phyloP scores from a whole-genome alignment of 1,140 invertebrate genomes.

The Ostrea edulis region DNA sequence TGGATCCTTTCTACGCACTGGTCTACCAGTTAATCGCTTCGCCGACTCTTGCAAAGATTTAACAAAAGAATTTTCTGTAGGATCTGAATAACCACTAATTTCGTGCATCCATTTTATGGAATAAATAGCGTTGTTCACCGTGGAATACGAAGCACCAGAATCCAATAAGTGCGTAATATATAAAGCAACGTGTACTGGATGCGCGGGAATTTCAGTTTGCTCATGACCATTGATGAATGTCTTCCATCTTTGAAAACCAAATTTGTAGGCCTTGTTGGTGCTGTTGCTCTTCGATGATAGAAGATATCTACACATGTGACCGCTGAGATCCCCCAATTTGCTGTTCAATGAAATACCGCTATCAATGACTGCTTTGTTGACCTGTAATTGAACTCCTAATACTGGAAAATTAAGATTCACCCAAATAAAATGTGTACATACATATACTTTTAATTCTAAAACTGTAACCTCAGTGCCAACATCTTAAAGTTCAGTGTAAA shows the following conservation, averaged over 20 bases:
- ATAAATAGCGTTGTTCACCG: constrained; percentile 39
- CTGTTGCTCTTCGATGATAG: constrained; percentile 31
- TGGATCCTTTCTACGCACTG: constrained; percentile 41
- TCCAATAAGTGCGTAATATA: constrained; percentile 46
- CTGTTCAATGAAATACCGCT: neutral
- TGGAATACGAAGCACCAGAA: constrained; percentile 33
- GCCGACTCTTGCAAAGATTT: constrained; percentile 16
- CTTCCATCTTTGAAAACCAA: constrained; percentile 39
- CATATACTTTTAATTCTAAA: neutral
- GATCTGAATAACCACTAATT: constrained; percentile 27
- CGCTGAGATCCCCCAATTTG: no score
- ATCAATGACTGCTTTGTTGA: constrained; percentile 17
- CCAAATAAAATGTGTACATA: neutral
- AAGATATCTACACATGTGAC: neutral
- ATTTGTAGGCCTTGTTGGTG: neutral
- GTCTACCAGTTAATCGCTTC: no score
- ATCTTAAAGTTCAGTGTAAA: neutral
- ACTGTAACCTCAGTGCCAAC: neutral
- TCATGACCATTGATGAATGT: constrained; percentile 11
- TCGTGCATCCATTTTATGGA: constrained; percentile 49
- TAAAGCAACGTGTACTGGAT: constrained; percentile 45
- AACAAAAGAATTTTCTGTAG: constrained; percentile 42
- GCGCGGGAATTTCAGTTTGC: neutral
- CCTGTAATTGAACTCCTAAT: no score
- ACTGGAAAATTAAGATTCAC: neutral